Conservation (phyloP, 2,888 invertebrate species). For the Epiblema foenella region DNA sequence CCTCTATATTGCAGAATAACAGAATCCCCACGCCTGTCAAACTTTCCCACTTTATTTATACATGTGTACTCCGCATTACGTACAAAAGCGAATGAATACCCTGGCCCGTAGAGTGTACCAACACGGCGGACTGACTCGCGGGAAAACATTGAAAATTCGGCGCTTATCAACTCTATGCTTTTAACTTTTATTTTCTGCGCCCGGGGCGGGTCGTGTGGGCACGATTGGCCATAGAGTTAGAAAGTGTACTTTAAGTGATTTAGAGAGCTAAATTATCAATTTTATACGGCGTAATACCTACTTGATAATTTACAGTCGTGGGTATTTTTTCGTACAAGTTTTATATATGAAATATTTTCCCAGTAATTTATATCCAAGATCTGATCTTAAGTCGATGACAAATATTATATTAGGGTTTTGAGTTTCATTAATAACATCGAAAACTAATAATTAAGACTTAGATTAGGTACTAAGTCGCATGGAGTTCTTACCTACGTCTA, state of each 20-base stretch:
- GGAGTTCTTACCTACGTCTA: no score
- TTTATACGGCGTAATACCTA: not conserved
- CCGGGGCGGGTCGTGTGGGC: conserved; percentile 72
- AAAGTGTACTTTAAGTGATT: not conserved
- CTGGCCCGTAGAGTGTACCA: conserved; percentile 42
- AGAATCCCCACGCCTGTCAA: not conserved
- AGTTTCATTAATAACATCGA: not conserved
- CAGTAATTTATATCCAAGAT: not conserved
- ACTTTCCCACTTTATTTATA: not conserved
- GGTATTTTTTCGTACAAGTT: no score
- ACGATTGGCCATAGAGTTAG: conserved; percentile 59
- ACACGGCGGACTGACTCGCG: conserved; percentile 60
- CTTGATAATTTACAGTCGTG: no score
- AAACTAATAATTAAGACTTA: not conserved
- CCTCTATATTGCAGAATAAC: not conserved
- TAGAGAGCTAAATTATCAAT: not conserved
- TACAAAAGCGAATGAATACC: conserved; percentile 30
- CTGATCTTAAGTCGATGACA: no score
- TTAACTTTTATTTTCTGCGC: conserved; percentile 82
- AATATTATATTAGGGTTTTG: no score
- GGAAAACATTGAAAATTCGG: conserved; percentile 83
- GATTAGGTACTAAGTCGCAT: not conserved
- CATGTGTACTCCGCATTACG: conserved; percentile 27
- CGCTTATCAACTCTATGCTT: conserved; percentile 73
- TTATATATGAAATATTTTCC: not conserved